Evolutionary conservation across 2,113 vertebrate genomes (phyloP).

Genomic region (Pleuronectes platessa): DNA sequence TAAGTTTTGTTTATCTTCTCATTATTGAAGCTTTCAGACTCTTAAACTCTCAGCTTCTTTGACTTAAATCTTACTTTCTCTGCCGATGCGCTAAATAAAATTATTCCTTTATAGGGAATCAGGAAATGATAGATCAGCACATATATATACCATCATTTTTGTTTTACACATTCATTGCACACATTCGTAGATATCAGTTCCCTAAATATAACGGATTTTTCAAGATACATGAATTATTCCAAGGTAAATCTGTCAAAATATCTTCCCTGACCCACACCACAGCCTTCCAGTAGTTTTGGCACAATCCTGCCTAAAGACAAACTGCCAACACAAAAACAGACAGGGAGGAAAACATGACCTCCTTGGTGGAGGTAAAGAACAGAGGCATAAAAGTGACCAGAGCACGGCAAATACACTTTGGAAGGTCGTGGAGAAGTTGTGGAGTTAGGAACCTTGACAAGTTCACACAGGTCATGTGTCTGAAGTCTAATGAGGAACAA

Average conservation of each 20-base stretch:
- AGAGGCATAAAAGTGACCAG: not conserved
- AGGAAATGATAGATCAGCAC: too few species aligned
- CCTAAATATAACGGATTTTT: too few species aligned
- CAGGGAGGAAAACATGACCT: not conserved
- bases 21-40: too few species aligned
- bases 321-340: not conserved
- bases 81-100: too few species aligned
- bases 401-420: conserved; percentile 2
- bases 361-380: not conserved
- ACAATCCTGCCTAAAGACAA: too few species aligned
- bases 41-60: too few species aligned
- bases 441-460: conserved; percentile 17
- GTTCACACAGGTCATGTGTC: conserved; percentile 14
- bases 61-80: too few species aligned
- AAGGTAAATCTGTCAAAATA: too few species aligned
- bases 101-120: too few species aligned
- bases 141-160: not conserved
- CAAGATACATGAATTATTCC: too few species aligned
- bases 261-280: not conserved
- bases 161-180: conserved; percentile 2
- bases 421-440: conserved; percentile 22
- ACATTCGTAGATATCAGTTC: too few species aligned
- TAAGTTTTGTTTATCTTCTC: too few species aligned
- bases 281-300: not conserved
- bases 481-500: conserved; percentile 39